These are phyloP conservation scores for Glaucomys volans DNA, from an alignment of 2,113 vertebrate genomes.

Conservation along the genomic window DNA sequence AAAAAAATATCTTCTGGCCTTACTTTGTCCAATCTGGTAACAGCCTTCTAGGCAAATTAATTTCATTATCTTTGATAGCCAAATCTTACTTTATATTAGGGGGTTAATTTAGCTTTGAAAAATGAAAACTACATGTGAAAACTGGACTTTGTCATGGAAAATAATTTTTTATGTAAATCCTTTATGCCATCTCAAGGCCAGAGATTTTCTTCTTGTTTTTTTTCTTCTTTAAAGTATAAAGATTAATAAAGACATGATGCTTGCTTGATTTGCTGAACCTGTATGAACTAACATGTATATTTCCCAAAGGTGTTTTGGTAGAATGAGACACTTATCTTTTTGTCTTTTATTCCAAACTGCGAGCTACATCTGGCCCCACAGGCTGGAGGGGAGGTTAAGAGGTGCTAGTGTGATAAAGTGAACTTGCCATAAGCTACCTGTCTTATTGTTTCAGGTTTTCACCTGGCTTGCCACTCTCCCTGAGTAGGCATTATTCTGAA, in stretches of 20 bases:
- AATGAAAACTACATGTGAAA: not conserved
- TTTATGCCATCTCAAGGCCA: not conserved
- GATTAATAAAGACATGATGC: rapidly evolving
- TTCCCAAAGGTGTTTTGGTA: not conserved
- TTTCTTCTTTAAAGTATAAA: not conserved
- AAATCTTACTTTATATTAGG: conserved; percentile 66
- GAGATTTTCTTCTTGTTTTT: not conserved
- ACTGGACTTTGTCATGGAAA: not conserved
- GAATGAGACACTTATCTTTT: not conserved
- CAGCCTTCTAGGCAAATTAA: conserved; percentile 68
- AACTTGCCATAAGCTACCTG: rapidly evolving
- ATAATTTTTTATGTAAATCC: not conserved
- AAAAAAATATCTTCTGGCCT: conserved; percentile 72
- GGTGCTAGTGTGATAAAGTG: not conserved
- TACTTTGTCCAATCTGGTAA: conserved; percentile 26
- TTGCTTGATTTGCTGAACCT: not conserved
- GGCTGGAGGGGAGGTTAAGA: not conserved
- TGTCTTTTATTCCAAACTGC: conserved; percentile 19
- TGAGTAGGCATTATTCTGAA: not conserved
- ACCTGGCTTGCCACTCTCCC: not conserved
- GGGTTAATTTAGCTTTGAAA: conserved; percentile 68
- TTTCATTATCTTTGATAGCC: conserved; percentile 73
- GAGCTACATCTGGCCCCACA: not conserved
- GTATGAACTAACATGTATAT: not conserved
- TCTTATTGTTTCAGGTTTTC: not conserved